phyloP scores from a whole-genome alignment of 2,888 invertebrate genomes.

The Tolmerus cingulatus region DNA sequence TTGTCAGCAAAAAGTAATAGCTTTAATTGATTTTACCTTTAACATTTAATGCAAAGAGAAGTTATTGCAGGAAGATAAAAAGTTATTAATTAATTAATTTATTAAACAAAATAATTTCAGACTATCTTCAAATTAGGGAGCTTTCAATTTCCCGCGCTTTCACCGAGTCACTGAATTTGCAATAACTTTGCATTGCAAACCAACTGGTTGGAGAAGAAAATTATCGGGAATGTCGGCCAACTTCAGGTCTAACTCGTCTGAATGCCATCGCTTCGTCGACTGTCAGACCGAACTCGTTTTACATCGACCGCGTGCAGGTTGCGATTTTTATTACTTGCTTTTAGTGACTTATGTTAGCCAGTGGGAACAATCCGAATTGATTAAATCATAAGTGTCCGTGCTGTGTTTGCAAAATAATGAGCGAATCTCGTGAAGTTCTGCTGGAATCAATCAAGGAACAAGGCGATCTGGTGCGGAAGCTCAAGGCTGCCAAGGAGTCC shows the following conservation, averaged over 20 bases:
- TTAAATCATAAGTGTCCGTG: background rate
- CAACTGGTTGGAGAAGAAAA: background rate
- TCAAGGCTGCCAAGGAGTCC: constrained; percentile 81
- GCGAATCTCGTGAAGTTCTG: constrained; percentile 66
- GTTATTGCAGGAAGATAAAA: no score
- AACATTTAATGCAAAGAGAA: no score
- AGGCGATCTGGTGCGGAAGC: constrained; percentile 81
- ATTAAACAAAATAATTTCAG: no score
- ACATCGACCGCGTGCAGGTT: constrained; percentile 29
- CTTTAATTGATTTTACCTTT: no score
- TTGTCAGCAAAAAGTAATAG: no score
- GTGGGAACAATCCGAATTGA: background rate
- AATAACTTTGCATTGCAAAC: background rate
- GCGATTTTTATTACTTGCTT: background rate
- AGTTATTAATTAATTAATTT: no score
- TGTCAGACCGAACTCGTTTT: constrained; percentile 11
- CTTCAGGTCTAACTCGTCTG: background rate
- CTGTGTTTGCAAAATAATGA: constrained; percentile 53
- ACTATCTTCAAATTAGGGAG: no score
- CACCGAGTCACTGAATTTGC: background rate
- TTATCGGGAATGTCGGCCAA: background rate
- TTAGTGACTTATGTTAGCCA: background rate
- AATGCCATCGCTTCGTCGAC: background rate
- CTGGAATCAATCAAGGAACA: constrained; percentile 73
- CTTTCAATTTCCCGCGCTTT: background rate